Evolutionary conservation across 2,888 invertebrate genomes (phyloP), one percentile per base, ranked within the genome.

Genomic region (Scelioninae gen. 1): DNA sequence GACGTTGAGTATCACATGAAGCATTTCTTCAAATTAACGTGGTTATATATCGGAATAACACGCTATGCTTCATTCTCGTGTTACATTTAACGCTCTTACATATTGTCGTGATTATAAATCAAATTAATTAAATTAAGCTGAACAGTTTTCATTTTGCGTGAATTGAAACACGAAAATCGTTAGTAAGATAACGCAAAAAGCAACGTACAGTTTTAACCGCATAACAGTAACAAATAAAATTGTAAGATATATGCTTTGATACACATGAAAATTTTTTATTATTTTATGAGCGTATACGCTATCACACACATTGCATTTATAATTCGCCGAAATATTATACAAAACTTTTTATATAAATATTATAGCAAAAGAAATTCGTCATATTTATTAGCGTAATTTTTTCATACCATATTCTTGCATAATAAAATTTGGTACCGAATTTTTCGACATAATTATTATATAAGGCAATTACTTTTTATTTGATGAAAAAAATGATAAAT

Each of bases 251-350:
- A 62, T 43, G 72, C 40, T 40, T 72, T 62, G 72, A 72, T 72
- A 62, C 62, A 74, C 62, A 63, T 63, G 74, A 74, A 47, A 55
- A 55, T 63, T 55, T 47, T 71, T 74, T 74, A 74, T 74, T 45
- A 16, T 34, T 74, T 74, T 74, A 74, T 63, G 63, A 53, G 49
- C 63, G 51, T 55, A 55, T 32, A 55, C 6, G 43, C 7, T 23
- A 13, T 43, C 34, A 32, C n/a, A n/a, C n/a, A n/a, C n/a, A n/a
- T n/a, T 38, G 45, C 58, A 23, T 31, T 31, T 53, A 47, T 34
- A 32, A 31, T 66, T 55, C 40, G 53, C 72, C 38, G 58, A 55
- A 55, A 60, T n/a, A n/a, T n/a, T n/a, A n/a, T n/a, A n/a, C n/a
- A n/a, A n/a, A n/a, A n/a, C n/a, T n/a, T n/a, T n/a, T n/a, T n/a